phyloP scores from a whole-genome alignment of 2,888 invertebrate genomes.

The Pyrocoelia pectoralis region DNA sequence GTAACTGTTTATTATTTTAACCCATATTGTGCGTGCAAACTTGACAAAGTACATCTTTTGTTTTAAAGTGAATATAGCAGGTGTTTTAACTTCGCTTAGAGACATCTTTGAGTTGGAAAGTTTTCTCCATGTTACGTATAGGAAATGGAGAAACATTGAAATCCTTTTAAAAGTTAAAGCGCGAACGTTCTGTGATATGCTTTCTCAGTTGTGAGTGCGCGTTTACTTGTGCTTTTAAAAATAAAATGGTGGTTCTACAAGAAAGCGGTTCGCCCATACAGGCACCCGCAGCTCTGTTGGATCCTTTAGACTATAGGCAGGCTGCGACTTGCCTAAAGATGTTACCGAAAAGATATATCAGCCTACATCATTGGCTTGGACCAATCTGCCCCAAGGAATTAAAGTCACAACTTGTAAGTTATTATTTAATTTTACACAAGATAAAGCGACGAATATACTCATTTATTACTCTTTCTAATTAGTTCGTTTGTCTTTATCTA shows the following conservation, averaged over 20 bases:
- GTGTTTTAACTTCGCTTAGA: not conserved
- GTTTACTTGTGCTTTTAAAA: constrained; percentile 10
- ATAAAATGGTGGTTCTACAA: constrained; percentile 76
- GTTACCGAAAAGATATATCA: constrained; percentile 89
- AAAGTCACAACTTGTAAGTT: constrained; percentile 79
- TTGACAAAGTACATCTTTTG: constrained; percentile 1
- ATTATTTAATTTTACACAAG: not conserved
- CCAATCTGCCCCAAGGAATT: constrained; percentile 82
- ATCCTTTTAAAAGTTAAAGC: constrained; percentile 24
- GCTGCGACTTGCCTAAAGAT: constrained; percentile 86
- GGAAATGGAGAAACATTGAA: constrained; percentile 25
- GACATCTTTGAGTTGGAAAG: not conserved
- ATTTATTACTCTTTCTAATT: too few relatives aligned
- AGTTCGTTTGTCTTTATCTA: too few relatives aligned
- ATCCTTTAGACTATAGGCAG: constrained; percentile 82
- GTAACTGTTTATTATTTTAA: constrained; percentile 21
- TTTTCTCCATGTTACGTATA: constrained; percentile 11
- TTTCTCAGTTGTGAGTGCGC: constrained; percentile 25
- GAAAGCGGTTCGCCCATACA: constrained; percentile 67
- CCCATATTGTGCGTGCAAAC: constrained; percentile 8
- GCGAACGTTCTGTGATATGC: constrained; percentile 28
- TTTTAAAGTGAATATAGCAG: not conserved
- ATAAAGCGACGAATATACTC: too few relatives aligned
- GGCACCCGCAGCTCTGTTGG: constrained; percentile 69
- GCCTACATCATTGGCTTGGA: constrained; percentile 89